Conservation (phyloP, 2,113 vertebrate species). For the Leucosticte australis region DNA sequence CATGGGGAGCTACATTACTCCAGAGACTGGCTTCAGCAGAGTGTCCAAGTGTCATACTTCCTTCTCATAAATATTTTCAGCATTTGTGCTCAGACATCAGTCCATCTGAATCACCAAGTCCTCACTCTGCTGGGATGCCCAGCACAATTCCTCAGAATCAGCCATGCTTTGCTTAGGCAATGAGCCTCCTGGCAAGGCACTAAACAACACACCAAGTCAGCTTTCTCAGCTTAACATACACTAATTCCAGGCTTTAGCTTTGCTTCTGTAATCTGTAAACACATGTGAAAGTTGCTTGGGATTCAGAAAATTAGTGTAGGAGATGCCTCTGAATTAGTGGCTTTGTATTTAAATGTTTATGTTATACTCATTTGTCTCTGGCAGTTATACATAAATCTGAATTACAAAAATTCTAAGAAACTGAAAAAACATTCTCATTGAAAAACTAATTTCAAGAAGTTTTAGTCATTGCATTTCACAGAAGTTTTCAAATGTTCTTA, state of each 20-base stretch:
- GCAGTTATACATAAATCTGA: not conserved
- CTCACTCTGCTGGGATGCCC: not conserved
- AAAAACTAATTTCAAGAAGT: not conserved
- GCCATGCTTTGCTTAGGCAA: not conserved
- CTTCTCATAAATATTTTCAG: not conserved
- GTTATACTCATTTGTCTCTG: not conserved
- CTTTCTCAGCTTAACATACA: not conserved
- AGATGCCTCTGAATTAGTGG: not conserved
- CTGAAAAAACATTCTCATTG: not conserved
- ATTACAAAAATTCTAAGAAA: not conserved
- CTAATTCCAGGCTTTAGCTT: not conserved
- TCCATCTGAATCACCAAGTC: not conserved
- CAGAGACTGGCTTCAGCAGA: not conserved
- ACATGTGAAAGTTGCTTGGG: not conserved
- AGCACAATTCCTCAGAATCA: not conserved
- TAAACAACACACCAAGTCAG: not conserved
- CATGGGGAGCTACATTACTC: not conserved
- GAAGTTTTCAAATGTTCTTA: not conserved
- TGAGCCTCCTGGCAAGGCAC: not conserved
- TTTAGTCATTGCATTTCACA: not conserved
- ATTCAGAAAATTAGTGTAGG: not conserved
- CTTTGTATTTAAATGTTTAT: not conserved
- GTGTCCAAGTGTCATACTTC: not conserved
- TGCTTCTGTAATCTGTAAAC: not conserved
- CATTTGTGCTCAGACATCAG: not conserved